Evolutionary conservation across 2,888 invertebrate species (phyloP).

Genomic region (Adelognathus sp.): DNA sequence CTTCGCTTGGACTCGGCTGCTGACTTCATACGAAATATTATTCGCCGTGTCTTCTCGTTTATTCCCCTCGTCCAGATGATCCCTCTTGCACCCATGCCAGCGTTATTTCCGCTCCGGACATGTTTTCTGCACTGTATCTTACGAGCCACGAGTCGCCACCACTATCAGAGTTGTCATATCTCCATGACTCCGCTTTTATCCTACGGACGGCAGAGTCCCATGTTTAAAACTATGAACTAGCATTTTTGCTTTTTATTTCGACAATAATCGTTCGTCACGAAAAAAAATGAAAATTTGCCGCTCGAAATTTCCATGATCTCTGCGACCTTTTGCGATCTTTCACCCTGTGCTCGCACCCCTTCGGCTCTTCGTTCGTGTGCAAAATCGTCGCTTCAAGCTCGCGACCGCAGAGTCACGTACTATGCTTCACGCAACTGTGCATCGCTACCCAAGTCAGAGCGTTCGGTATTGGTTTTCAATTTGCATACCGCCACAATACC

Average conservation of each 20-base stretch:
- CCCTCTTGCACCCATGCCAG: conserved; percentile 16
- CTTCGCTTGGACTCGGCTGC: conserved; percentile 13
- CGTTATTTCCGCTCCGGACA: not conserved
- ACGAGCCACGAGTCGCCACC: not conserved
- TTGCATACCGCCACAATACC: conserved; percentile 70
- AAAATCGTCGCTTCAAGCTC: conserved; percentile 11
- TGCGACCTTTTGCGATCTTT: not conserved
- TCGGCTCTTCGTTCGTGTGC: not conserved
- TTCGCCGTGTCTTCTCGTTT: not conserved
- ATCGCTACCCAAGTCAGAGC: not conserved
- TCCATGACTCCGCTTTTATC: not conserved
- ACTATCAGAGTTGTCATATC: not conserved
- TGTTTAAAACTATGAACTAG: not conserved
- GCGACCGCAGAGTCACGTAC: conserved; percentile 6
- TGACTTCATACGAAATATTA: not conserved
- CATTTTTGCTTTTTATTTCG: not conserved
- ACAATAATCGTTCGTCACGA: not conserved
- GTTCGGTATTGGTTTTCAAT: conserved; percentile 75
- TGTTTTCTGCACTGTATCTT: not conserved
- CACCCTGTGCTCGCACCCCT: not conserved
- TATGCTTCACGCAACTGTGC: not conserved
- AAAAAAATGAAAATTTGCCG: not conserved
- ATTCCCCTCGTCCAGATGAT: conserved; percentile 19
- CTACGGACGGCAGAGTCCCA: not conserved
- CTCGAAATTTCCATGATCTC: not conserved